phyloP scores from a whole-genome alignment of 2,888 invertebrate species.

The Eilema depressum region DNA sequence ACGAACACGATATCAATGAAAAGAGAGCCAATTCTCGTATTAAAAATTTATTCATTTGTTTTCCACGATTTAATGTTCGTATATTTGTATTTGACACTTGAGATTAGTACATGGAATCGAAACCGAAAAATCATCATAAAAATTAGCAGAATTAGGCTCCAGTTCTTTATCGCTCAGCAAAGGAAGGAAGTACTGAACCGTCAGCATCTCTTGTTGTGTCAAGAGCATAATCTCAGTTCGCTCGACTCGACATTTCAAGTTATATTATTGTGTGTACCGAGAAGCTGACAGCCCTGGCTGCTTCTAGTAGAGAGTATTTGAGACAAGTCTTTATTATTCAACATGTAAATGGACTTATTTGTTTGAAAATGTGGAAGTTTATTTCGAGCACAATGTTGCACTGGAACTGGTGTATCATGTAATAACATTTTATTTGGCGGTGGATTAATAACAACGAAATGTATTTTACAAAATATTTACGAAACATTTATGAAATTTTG shows the following conservation, averaged over 20 bases:
- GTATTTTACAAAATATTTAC: neutral
- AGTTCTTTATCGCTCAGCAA: neutral
- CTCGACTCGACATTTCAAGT: neutral
- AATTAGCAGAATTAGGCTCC: no score
- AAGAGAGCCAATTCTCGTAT: no score
- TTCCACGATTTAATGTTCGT: no score
- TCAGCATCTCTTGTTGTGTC: neutral
- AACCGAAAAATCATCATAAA: no score
- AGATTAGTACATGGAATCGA: no score
- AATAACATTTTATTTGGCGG: neutral
- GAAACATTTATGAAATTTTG: no score
- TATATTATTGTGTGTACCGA: neutral
- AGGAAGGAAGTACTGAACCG: neutral
- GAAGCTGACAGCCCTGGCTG: conserved; percentile 28
- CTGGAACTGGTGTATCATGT: neutral
- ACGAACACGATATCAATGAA: no score
- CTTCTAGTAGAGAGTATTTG: conserved; percentile 35
- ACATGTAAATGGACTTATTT: conserved; percentile 49
- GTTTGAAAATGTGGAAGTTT: conserved; percentile 43
- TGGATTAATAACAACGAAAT: neutral
- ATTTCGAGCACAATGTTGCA: neutral
- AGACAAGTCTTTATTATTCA: conserved; percentile 46
- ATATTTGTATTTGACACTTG: no score
- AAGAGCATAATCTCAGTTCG: neutral
- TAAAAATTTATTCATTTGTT: no score